These are phyloP conservation scores for Pyrocoelia pectoralis DNA, from an alignment of 2,888 invertebrate species.

Conservation along the genomic window DNA sequence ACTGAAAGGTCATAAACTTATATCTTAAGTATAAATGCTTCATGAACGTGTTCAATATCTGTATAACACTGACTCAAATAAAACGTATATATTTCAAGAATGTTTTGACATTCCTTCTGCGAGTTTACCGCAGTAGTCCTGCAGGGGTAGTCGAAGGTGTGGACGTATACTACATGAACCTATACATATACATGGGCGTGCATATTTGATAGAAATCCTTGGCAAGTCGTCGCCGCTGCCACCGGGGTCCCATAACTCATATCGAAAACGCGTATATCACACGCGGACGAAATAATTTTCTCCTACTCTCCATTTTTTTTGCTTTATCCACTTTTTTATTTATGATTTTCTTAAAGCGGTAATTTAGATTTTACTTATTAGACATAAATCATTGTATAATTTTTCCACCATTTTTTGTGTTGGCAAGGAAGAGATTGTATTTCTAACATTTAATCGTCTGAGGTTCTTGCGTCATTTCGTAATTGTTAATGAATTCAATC, in stretches of 20 bases:
- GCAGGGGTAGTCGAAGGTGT: slow-evolving; percentile 31
- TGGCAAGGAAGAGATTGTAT: no score
- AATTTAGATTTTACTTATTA: neutral
- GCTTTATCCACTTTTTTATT: neutral
- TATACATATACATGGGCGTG: slow-evolving; percentile 44
- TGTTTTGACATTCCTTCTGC: slow-evolving; percentile 35
- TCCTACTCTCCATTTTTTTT: slow-evolving; percentile 46
- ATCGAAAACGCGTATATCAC: slow-evolving; percentile 59
- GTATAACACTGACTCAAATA: slow-evolving; percentile 7
- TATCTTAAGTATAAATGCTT: slow-evolving; percentile 4
- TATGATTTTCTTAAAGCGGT: neutral
- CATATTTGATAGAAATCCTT: slow-evolving; percentile 59
- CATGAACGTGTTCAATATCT: slow-evolving; percentile 9
- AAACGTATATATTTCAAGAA: slow-evolving; percentile 31
- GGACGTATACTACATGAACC: slow-evolving; percentile 33
- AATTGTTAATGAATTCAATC: no score
- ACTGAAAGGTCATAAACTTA: neutral
- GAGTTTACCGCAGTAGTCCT: slow-evolving; percentile 36
- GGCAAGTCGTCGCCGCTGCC: slow-evolving; percentile 58
- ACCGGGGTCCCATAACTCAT: slow-evolving; percentile 60
- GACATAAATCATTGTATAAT: no score
- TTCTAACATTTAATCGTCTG: no score
- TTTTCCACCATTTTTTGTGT: no score
- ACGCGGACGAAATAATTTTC: slow-evolving; percentile 49
- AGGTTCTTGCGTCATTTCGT: no score